These are phyloP conservation scores for Lepidochrysops patricia DNA, from an alignment of 2,888 invertebrate genomes.

Conservation along the genomic window DNA sequence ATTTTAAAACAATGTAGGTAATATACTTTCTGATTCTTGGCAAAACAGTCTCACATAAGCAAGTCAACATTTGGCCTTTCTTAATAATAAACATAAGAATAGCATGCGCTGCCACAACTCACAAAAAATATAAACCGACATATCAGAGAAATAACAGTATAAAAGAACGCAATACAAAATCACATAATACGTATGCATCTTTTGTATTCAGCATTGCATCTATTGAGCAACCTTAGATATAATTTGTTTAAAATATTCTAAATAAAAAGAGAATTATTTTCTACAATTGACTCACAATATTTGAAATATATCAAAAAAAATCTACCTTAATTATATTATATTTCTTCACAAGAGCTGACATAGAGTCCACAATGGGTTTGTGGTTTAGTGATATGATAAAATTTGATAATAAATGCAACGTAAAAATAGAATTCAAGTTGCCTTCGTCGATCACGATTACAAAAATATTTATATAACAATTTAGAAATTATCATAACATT, in stretches of 20 bases:
- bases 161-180: conserved; percentile 64
- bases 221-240: conserved; percentile 71
- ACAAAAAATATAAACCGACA: conserved; percentile 65
- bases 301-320: conserved; percentile 56
- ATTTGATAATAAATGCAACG: conserved; percentile 72
- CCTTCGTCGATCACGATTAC: conserved; percentile 69
- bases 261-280: conserved; percentile 65
- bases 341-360: conserved; percentile 56
- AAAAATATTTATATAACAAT: conserved; percentile 71
- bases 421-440: conserved; percentile 70
- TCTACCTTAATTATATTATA: conserved; percentile 50
- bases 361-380: conserved; percentile 67
- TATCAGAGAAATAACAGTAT: conserved; percentile 65
- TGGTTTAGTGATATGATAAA: conserved; percentile 51
- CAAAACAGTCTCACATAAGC: conserved; percentile 76
- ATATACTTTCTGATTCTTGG: conserved; percentile 76
- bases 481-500: conserved; percentile 69
- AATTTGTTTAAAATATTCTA: conserved; percentile 65
- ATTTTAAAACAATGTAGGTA: conserved; percentile 76
- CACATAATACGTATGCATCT: conserved; percentile 44
- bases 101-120: conserved; percentile 73
- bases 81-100: conserved; percentile 68
- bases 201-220: conserved; percentile 70
- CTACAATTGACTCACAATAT: conserved; percentile 73
- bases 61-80: conserved; percentile 75